A percentile compares a stretch with the other conserved stretches of the same genome.
These are phyloP conservation scores for Ctenopoma kingsleyae DNA, from an alignment of 2,797 vertebrate species.

Conservation along the genomic window DNA sequence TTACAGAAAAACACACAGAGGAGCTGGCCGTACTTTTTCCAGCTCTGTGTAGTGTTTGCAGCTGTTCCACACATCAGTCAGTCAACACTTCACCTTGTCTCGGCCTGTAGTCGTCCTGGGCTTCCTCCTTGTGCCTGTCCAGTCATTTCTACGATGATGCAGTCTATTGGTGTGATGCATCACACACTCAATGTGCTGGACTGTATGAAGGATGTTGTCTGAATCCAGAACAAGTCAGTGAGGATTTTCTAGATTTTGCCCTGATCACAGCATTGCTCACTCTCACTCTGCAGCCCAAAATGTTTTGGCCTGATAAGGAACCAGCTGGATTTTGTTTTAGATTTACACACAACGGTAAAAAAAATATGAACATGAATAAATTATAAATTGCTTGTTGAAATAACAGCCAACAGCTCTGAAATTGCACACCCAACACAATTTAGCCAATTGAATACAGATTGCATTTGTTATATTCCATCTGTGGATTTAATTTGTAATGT, in stretches of 20 bases:
- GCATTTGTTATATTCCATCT: constrained; percentile 44
- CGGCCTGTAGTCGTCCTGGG: background rate
- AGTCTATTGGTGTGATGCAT: no score
- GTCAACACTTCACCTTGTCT: background rate
- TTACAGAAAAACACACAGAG: no score
- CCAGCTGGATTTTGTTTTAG: constrained; percentile 7
- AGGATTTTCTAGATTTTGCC: no score
- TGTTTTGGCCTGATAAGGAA: constrained; percentile 1
- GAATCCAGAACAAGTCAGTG: no score
- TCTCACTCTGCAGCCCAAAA: constrained; percentile 2
- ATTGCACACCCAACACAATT: background rate
- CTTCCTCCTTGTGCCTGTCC: background rate
- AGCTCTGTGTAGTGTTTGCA: no score
- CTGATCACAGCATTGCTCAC: no score
- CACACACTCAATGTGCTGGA: no score
- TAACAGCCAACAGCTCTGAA: constrained; percentile 28
- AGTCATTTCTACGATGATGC: no score
- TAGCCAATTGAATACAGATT: constrained; percentile 23
- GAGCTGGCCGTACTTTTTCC: no score
- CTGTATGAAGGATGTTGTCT: background rate
- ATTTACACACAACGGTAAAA: background rate
- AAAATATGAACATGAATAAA: constrained; percentile 12
- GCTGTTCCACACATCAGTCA: background rate
- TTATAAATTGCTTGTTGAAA: constrained; percentile 11
- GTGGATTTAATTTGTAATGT: constrained; percentile 43